Evolutionary conservation across 2,797 vertebrate species (phyloP), one percentile per base, ranked within the genome.

Genomic region (Eospalax fontanierii): DNA sequence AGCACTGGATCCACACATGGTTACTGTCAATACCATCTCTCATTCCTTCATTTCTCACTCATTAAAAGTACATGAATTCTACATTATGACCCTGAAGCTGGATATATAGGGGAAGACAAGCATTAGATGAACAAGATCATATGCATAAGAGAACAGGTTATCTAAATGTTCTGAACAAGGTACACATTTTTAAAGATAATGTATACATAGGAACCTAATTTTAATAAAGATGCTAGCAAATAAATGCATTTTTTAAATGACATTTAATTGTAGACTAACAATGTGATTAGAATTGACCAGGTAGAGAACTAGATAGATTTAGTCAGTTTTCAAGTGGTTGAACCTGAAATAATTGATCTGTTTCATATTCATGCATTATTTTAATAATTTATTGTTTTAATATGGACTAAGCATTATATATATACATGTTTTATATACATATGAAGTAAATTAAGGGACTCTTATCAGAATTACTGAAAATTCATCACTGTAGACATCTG

Each of bases 351-450:
- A 80, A 73, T 63, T 59, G 16, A 89, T 87, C 10, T 10, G 16
- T 85, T 94, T 92, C 54, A 24, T 90, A 18, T 74, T 9, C 50
- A 3, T 33, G 33, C 74, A 71, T 76, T 93, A 68, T 87, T 83
- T 95, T 87, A 89, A 66, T 26, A 81, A 33, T 12, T 74, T 90
- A 61, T 73, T 85, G 4, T 76, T 93, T 95, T 91, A 94, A 83
- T 57, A 91, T 74, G 4, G 16, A 6, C 1, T 68, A 87, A 78
- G 78, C 15, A 38, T 74, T 15, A 54, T 54, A 15, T 65, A 65
- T 65, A 11, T 65, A n/a, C n/a, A n/a, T n/a, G n/a, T n/a, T n/a
- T n/a, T n/a, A 11, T 28, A 9, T 8, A 65, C 28, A 11, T 75
- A 70, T 68, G 11, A 59, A 30, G n/a, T 63, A 5, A 87, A 54